Evolutionary conservation across 2,888 invertebrate genomes (phyloP), one percentile per base, ranked within the genome.

Genomic region (Polyommatus icarus): DNA sequence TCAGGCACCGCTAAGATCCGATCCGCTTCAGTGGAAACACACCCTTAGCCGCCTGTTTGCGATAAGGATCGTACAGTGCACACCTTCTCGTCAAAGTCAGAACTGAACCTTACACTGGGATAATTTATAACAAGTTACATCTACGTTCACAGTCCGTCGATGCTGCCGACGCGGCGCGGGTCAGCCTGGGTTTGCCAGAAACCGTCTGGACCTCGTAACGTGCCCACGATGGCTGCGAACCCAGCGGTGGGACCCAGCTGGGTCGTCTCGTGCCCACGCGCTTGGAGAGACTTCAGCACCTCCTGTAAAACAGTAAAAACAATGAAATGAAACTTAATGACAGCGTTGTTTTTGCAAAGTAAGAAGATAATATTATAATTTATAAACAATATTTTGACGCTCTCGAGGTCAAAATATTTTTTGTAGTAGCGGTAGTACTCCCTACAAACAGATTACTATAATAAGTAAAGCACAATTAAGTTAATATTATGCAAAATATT

Each of bases 221-320:
- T 92, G 0, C 94, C 95, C 3, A 96, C 95, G 78, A 96, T 89
- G 5, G 96, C 95, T 1, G 96, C 95, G 86, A 96, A 96, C 1
- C 96, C 96, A 10, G 95, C 95, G 0, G 94, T 95, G 0, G 90
- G 88, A 0, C 88, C 87, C 8, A 91, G 87, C 76, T 89, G 87
- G 0, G 88, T 90, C 1, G 92, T 90, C 5, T 90, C 89, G 83
- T 96, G 96, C 0, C 95, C 95, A 78, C 94, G 92, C 3, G 84
- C 83, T 18, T 84, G 85, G 29, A 96, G 88, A 18, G 90, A 91
- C 24, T 88, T 82, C 71, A 96, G 83, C 54, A 95, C 85, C 2
- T 86, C 83, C 94, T 95, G 89, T 50, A 80, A 84, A 83, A 83
- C 12, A 10, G 40, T 29, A 29, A 15, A 29, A 40, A 57, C 57